These are phyloP conservation scores for Platysternon megacephalum DNA, from an alignment of 2,113 vertebrate genomes.

Conservation along the genomic window DNA sequence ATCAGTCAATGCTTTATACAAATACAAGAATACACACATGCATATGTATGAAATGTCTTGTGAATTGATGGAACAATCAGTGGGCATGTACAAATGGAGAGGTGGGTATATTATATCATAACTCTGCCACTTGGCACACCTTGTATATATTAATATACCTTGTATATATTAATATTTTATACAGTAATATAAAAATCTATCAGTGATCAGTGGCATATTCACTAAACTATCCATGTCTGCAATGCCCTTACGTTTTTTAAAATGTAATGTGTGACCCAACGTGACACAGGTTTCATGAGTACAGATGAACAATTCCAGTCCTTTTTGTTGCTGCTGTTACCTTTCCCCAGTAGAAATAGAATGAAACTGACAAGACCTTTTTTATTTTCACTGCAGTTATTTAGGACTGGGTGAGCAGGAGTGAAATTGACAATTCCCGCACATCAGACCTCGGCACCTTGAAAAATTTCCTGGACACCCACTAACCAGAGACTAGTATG, in stretches of 20 bases:
- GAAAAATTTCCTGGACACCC: too few species aligned
- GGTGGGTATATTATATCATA: slow-evolving; percentile 37
- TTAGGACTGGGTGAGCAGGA: not conserved
- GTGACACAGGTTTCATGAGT: not conserved
- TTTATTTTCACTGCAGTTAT: not conserved
- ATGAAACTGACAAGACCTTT: not conserved
- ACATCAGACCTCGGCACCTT: too few species aligned
- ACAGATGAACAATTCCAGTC: not conserved
- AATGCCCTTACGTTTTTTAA: not conserved
- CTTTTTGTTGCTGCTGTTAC: not conserved
- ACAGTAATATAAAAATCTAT: not conserved
- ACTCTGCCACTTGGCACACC: slow-evolving; percentile 14
- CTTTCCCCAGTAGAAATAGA: not conserved
- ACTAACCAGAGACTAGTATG: too few species aligned
- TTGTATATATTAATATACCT: not conserved
- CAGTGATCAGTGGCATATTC: not conserved
- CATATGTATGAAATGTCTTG: not conserved
- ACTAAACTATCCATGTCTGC: not conserved
- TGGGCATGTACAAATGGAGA: slow-evolving; percentile 38
- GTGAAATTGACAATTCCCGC: not conserved
- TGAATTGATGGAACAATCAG: not conserved
- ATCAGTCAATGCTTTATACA: not conserved
- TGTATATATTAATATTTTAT: not conserved
- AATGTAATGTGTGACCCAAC: not conserved
- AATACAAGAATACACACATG: not conserved